phyloP scores from a whole-genome alignment of 2,113 vertebrate species.

The Origma solitaria region DNA sequence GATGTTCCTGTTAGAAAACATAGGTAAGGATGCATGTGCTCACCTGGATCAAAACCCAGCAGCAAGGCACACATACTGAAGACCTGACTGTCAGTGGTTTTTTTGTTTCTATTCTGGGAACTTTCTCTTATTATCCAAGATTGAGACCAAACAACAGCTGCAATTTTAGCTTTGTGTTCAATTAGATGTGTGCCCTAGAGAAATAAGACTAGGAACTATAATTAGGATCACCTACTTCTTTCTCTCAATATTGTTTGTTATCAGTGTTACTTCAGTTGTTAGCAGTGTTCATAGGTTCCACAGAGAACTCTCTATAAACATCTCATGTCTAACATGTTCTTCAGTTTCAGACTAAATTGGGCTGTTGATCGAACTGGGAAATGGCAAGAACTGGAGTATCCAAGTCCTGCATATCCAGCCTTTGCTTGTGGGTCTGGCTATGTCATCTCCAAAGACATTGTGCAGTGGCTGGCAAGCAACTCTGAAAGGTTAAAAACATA shows the following conservation, averaged over 20 bases:
- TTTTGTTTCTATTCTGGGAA: background rate
- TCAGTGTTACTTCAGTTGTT: background rate
- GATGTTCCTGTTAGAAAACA: background rate
- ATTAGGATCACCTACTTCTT: background rate
- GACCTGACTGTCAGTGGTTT: background rate
- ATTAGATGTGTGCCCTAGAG: background rate
- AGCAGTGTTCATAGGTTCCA: background rate
- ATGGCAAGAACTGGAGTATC: constrained; percentile 96
- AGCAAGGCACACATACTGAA: background rate
- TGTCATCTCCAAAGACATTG: constrained; percentile 87
- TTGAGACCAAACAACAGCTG: background rate
- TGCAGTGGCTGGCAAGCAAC: constrained; percentile 91
- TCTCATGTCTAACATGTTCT: background rate
- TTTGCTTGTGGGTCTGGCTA: constrained; percentile 97
- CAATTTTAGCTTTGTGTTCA: background rate
- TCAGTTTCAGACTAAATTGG: constrained; percentile 97
- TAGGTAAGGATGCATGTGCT: fast-evolving
- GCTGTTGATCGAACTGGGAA: constrained; percentile 95
- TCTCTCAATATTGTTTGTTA: background rate
- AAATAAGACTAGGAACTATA: background rate
- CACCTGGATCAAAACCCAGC: background rate
- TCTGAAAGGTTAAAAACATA: constrained; percentile 87
- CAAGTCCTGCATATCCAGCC: constrained; percentile 92
- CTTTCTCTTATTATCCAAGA: background rate
- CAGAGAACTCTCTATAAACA: background rate